A percentile compares a stretch with the other conserved stretches of the same genome.
phyloP scores from a whole-genome alignment of 1,140 invertebrate genomes.

The Calephelis nemesis region DNA sequence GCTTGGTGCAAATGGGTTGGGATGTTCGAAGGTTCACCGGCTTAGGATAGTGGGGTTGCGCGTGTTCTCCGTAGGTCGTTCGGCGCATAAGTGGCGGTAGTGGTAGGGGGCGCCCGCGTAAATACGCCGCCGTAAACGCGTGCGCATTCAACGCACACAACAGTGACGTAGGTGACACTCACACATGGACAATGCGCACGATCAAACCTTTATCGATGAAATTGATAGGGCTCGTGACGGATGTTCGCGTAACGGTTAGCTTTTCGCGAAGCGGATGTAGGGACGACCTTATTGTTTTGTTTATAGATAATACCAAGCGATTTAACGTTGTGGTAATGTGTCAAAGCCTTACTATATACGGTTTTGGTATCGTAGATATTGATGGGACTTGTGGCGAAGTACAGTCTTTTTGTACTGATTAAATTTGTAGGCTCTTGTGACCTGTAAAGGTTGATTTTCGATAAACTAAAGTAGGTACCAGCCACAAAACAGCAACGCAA shows the following conservation, averaged over 20 bases:
- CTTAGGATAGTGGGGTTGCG: conserved; percentile 52
- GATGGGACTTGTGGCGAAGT: no score
- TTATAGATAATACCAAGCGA: background rate
- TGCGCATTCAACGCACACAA: conserved; percentile 65
- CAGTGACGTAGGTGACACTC: conserved; percentile 32
- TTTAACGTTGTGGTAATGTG: no score
- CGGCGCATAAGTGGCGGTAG: conserved; percentile 71
- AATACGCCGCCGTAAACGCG: conserved; percentile 64
- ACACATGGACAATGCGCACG: conserved; percentile 29
- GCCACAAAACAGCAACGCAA: no score
- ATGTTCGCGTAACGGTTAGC: conserved; percentile 24
- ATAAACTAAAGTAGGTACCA: no score
- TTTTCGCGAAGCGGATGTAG: conserved; percentile 18
- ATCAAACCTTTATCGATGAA: conserved; percentile 27
- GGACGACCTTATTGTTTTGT: conserved; percentile 5
- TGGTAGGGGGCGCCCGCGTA: conserved; percentile 73
- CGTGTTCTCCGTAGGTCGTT: conserved; percentile 67
- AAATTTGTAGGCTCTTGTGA: no score
- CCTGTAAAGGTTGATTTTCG: no score
- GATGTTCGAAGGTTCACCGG: conserved; percentile 50
- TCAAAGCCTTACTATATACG: no score
- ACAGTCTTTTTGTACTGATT: no score
- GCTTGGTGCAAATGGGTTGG: conserved; percentile 38
- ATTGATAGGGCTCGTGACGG: conserved; percentile 21
- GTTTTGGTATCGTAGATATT: no score